Conservation (phyloP, 2,888 invertebrate genomes). For the Tachina lurida region DNA sequence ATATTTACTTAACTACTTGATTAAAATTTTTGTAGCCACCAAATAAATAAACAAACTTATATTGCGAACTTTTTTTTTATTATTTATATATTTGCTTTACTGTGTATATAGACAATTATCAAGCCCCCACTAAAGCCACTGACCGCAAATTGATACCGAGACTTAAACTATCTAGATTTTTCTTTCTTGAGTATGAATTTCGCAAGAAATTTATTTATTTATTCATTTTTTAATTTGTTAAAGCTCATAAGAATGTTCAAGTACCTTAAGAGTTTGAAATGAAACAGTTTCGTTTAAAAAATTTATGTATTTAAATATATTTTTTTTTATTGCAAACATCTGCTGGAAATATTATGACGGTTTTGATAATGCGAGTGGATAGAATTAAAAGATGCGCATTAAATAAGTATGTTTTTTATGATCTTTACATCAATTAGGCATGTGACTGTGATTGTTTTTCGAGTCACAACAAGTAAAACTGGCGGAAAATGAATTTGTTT, state of each 20-base stretch:
- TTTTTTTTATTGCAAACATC: conserved; percentile 23
- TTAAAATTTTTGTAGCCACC: conserved; percentile 12
- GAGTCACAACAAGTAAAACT: not conserved
- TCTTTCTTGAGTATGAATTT: conserved; percentile 27
- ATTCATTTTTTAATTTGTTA: not conserved
- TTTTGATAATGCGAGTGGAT: not conserved
- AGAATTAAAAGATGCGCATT: conserved; percentile 1
- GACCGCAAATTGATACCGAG: conserved; percentile 47
- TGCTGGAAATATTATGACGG: conserved; percentile 36
- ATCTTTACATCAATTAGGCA: not conserved
- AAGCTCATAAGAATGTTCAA: conserved; percentile 27
- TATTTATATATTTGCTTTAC: not conserved
- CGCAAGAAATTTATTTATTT: not conserved
- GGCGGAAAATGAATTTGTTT: too few relatives aligned
- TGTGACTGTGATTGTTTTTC: not conserved
- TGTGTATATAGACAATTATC: conserved; percentile 60
- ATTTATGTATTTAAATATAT: not conserved
- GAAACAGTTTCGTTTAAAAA: conserved; percentile 9
- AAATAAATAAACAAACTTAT: conserved; percentile 32
- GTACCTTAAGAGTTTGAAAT: conserved; percentile 31
- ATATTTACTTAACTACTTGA: not conserved
- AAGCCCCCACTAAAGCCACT: conserved; percentile 57
- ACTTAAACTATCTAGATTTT: not conserved
- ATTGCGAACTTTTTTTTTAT: conserved; percentile 19
- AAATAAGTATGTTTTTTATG: not conserved